Conservation (phyloP, 1,140 invertebrate species). For the Ectropis grisescens region DNA sequence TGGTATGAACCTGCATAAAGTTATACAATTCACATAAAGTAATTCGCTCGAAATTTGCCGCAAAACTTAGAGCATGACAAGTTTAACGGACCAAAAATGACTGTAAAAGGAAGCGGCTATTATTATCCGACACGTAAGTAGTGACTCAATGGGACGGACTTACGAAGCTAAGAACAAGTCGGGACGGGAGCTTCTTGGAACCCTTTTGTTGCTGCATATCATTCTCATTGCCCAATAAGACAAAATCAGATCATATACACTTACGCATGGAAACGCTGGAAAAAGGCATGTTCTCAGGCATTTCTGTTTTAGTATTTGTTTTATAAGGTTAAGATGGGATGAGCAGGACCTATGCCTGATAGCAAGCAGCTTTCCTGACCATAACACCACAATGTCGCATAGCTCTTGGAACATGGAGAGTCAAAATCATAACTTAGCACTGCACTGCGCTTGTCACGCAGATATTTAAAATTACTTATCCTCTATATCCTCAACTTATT, state of each 20-base stretch:
- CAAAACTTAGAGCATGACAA: too few relatives aligned
- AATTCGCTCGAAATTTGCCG: too few relatives aligned
- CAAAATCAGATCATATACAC: constrained; percentile 27
- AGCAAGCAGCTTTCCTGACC: too few relatives aligned
- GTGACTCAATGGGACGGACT: constrained; percentile 56
- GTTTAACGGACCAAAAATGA: constrained; percentile 24
- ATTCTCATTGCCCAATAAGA: constrained; percentile 57
- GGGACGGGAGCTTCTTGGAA: constrained; percentile 48
- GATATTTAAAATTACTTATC: neutral
- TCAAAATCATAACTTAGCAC: too few relatives aligned
- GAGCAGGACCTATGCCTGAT: too few relatives aligned
- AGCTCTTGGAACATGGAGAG: neutral
- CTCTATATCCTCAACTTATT: too few relatives aligned
- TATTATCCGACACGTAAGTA: constrained; percentile 48
- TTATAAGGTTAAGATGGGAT: neutral
- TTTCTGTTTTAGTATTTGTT: neutral
- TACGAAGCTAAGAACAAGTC: constrained; percentile 20
- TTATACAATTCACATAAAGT: too few relatives aligned
- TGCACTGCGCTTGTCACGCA: too few relatives aligned
- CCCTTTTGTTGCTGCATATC: constrained; percentile 59
- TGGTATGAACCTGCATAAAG: too few relatives aligned
- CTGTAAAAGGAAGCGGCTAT: constrained; percentile 42
- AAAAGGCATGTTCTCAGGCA: neutral
- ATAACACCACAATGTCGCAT: neutral
- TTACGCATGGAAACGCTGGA: constrained; percentile 7